A percentile compares a stretch with the other conserved stretches of the same genome.
These are phyloP conservation scores for Cyprinella venusta DNA, from an alignment of 2,797 vertebrate species.

Conservation along the genomic window DNA sequence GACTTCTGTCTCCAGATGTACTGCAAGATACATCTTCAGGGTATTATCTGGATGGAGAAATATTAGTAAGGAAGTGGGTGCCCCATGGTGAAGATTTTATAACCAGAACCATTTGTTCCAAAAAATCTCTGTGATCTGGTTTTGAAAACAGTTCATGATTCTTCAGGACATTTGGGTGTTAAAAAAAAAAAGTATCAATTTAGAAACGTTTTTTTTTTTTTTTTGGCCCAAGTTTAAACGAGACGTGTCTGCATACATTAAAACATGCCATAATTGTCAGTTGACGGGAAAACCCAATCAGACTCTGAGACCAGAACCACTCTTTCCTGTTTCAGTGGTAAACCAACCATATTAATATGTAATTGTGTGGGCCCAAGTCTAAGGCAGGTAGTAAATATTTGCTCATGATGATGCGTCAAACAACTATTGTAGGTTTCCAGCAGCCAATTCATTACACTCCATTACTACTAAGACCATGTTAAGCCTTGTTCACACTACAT, in stretches of 20 bases:
- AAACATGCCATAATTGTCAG: neutral
- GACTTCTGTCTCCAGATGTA: neutral
- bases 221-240: neutral
- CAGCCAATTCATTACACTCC: no score
- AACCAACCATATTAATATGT: neutral
- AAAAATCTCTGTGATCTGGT: neutral
- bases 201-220: neutral
- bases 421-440: no score
- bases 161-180: neutral
- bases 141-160: neutral
- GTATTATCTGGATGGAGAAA: neutral
- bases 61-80: neutral
- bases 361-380: neutral
- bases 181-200: neutral
- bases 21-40: neutral
- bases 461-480: no score
- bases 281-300: no score
- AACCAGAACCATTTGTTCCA: neutral
- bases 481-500: no score
- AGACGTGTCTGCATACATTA: neutral
- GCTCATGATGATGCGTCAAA: no score
- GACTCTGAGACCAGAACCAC: neutral
- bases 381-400: neutral
- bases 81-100: neutral
- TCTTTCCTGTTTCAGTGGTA: neutral